Evolutionary conservation across 2,113 vertebrate genomes (phyloP).

Genomic region (Corydoras sp.): DNA sequence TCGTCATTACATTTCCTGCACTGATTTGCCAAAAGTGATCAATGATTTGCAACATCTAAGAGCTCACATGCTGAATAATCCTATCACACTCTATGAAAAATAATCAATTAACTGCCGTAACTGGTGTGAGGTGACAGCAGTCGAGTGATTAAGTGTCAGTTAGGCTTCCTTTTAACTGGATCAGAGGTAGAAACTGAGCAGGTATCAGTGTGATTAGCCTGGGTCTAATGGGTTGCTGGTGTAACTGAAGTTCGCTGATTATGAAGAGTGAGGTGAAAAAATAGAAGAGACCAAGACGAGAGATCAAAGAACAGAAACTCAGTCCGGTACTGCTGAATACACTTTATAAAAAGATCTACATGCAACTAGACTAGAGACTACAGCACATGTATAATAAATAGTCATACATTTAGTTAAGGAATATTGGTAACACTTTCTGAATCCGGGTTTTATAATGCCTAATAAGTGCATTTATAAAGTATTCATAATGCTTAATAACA

Average conservation of each 20-base stretch:
- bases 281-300: constrained; percentile 46
- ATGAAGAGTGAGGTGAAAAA: constrained; percentile 50
- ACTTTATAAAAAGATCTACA: neutral
- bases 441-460: too few species aligned
- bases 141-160: constrained; percentile 30
- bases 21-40: neutral
- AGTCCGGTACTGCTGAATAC: constrained; percentile 31
- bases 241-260: constrained; percentile 44
- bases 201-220: constrained; percentile 46
- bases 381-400: too few species aligned
- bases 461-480: too few species aligned
- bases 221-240: constrained; percentile 45
- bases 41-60: neutral
- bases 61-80: constrained; percentile 4
- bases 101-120: neutral
- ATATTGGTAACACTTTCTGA: too few species aligned
- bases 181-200: constrained; percentile 44
- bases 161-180: constrained; percentile 37
- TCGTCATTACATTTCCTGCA: neutral
- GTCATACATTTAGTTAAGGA: too few species aligned
- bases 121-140: neutral
- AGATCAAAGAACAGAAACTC: constrained; percentile 52
- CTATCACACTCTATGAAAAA: constrained; percentile 5
- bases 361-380: too few species aligned
- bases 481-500: too few species aligned